Evolutionary conservation across 2,888 invertebrate genomes (phyloP).

Genomic region (Vanessa cardui): DNA sequence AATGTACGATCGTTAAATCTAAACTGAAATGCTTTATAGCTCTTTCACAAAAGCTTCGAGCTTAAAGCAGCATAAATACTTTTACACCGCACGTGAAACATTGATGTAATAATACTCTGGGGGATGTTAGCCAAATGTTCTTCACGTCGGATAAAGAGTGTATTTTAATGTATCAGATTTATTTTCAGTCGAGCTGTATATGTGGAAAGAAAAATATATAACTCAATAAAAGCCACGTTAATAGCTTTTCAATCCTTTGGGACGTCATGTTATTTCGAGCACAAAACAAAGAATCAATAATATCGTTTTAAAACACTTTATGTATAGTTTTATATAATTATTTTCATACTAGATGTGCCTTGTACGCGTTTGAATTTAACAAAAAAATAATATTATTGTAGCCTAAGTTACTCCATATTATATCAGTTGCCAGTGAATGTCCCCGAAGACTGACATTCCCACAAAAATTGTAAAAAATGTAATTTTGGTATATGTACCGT

Average conservation of each 20-base stretch:
- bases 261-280: constrained; percentile 33
- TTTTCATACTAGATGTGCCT: no score
- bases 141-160: background rate
- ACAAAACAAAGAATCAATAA: constrained; percentile 20
- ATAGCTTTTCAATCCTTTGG: constrained; percentile 37
- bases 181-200: constrained; percentile 16
- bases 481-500: no score
- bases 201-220: constrained; percentile 33
- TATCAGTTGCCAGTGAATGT: no score
- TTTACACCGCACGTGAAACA: background rate
- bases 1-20: background rate
- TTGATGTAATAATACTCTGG: constrained; percentile 8
- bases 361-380: no score
- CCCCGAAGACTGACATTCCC: no score
- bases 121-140: constrained; percentile 4
- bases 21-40: constrained; percentile 1
- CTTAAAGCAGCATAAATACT: background rate
- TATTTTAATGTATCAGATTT: constrained; percentile 16
- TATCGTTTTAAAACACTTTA: no score
- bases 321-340: no score
- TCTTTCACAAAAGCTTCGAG: background rate
- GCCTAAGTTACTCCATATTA: no score
- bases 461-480: no score
- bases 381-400: no score
- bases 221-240: constrained; percentile 40